A percentile compares a stretch with the other conserved stretches of the same genome.
phyloP scores from a whole-genome alignment of 2,888 invertebrate genomes.

The Gordius sp. region DNA sequence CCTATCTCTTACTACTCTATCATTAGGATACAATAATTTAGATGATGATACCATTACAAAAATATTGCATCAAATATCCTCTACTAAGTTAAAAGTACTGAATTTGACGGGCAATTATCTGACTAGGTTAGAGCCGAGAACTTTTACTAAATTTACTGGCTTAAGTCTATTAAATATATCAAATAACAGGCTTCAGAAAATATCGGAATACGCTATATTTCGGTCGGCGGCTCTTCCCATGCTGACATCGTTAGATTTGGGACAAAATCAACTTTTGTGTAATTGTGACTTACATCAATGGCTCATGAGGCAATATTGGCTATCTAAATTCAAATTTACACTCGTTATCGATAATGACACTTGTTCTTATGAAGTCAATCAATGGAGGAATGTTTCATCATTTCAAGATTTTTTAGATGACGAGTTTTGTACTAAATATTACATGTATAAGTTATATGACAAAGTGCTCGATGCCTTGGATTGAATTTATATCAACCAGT shows the following conservation, averaged over 20 bases:
- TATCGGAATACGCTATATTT: background rate
- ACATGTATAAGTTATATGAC: constrained; percentile 3
- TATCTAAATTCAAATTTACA: background rate
- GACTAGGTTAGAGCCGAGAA: background rate
- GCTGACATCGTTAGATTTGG: background rate
- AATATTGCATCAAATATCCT: background rate
- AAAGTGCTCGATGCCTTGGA: background rate
- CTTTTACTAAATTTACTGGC: background rate
- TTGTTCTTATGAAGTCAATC: background rate
- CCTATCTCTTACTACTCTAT: background rate
- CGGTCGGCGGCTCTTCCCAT: background rate
- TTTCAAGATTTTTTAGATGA: background rate
- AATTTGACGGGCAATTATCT: background rate
- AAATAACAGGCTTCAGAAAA: background rate
- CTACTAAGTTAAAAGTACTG: background rate
- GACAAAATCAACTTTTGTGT: background rate
- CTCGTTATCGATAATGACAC: background rate
- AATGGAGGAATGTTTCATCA: background rate
- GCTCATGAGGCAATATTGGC: constrained; percentile 1
- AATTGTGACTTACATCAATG: constrained; percentile 11
- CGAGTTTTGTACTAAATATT: constrained; percentile 6
- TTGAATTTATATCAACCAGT: too few relatives aligned
- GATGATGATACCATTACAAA: background rate
- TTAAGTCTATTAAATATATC: background rate
- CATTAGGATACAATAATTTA: background rate